Evolutionary conservation across 2,888 invertebrate genomes (phyloP).

Genomic region (Isoperla grammatica): DNA sequence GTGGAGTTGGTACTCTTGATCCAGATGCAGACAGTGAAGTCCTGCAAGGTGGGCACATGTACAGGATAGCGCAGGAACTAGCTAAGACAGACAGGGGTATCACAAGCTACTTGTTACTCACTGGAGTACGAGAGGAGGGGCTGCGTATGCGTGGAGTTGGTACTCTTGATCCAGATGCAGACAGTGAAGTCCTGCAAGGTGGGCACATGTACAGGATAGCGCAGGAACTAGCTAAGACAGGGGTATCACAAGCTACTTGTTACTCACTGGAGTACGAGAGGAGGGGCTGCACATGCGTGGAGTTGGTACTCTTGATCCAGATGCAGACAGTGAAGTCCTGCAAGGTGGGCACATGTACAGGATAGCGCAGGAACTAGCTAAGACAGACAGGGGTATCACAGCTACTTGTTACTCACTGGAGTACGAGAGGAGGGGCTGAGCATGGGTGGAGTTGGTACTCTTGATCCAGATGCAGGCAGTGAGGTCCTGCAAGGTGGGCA

Average conservation of each 20-base stretch:
- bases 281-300: conserved; percentile 48
- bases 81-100: background rate
- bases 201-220: conserved; percentile 49
- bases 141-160: conserved; percentile 48
- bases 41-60: conserved; percentile 47
- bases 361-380: conserved; percentile 48
- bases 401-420: conserved; percentile 46
- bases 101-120: no score
- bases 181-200: conserved; percentile 50
- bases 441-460: conserved; percentile 47
- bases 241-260: background rate
- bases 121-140: conserved; percentile 52
- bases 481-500: conserved; percentile 49
- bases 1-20: conserved; percentile 48
- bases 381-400: background rate
- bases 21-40: conserved; percentile 54
- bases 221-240: conserved; percentile 43
- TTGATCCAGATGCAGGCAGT: conserved; percentile 52
- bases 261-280: conserved; percentile 53
- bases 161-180: conserved; percentile 50
- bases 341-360: conserved; percentile 47
- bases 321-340: conserved; percentile 52
- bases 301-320: conserved; percentile 49
- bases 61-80: conserved; percentile 50
- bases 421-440: conserved; percentile 51